phyloP scores from a whole-genome alignment of 2,888 invertebrate species.

The Cephus pygmeus region DNA sequence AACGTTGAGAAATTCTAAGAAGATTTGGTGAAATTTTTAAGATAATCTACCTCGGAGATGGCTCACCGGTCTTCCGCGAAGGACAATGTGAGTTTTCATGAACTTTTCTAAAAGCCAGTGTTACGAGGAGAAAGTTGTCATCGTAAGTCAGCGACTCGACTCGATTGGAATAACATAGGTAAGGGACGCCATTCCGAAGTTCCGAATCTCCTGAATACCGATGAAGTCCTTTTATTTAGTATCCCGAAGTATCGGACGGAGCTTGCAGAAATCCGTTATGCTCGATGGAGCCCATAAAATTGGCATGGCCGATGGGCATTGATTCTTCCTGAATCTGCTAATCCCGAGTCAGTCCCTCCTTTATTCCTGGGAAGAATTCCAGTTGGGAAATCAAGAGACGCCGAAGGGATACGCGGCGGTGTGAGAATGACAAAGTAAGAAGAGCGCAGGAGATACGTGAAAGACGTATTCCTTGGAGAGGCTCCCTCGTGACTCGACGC shows the following conservation, averaged over 20 bases:
- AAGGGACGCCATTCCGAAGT: neutral
- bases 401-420: neutral
- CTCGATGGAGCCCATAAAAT: neutral
- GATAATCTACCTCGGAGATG: neutral
- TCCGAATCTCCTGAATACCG: conserved; percentile 32
- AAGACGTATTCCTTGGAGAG: neutral
- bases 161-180: neutral
- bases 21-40: neutral
- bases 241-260: conserved; percentile 19
- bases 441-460: neutral
- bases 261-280: neutral
- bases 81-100: neutral
- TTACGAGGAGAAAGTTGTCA: neutral
- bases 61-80: neutral
- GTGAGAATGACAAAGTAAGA: neutral
- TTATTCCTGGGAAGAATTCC: neutral
- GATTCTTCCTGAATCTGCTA: neutral
- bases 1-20: neutral
- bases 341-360: neutral
- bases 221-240: conserved; percentile 39
- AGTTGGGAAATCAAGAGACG: neutral
- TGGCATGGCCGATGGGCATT: neutral
- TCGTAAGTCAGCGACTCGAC: neutral
- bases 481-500: neutral
- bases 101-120: neutral